phyloP scores from a whole-genome alignment of 2,888 invertebrate species.

The Apotomis capreana region DNA sequence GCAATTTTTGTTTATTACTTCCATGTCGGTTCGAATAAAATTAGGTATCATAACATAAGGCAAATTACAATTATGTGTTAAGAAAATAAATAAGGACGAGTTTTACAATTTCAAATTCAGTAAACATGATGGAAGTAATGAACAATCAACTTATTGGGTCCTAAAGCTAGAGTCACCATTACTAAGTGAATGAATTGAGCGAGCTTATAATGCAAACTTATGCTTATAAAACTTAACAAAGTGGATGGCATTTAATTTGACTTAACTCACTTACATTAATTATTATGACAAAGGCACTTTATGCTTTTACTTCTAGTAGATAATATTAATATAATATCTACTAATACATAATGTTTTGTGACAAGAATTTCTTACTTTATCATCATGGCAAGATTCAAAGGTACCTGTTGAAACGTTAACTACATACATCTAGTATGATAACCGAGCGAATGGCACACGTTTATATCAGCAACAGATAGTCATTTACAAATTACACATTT shows the following conservation, averaged over 20 bases:
- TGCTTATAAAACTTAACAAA: slow-evolving; percentile 82
- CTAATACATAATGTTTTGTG: slow-evolving; percentile 67
- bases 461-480: slow-evolving; percentile 67
- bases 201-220: slow-evolving; percentile 80
- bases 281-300: slow-evolving; percentile 80
- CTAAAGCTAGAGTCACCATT: slow-evolving; percentile 72
- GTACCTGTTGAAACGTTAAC: slow-evolving; percentile 81
- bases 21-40: slow-evolving; percentile 45
- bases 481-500: slow-evolving; percentile 59
- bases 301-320: slow-evolving; percentile 71
- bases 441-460: slow-evolving; percentile 81
- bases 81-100: slow-evolving; percentile 25
- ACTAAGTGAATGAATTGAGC: slow-evolving; percentile 81
- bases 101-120: slow-evolving; percentile 15
- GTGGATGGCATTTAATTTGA: slow-evolving; percentile 84
- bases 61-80: not conserved
- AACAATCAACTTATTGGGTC: slow-evolving; percentile 53
- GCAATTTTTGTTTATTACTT: slow-evolving; percentile 58
- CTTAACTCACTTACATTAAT: slow-evolving; percentile 81
- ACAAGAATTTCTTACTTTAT: slow-evolving; percentile 81
- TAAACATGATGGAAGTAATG: slow-evolving; percentile 59
- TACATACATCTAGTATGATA: slow-evolving; percentile 77
- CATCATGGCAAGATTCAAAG: slow-evolving; percentile 83
- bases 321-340: slow-evolving; percentile 59
- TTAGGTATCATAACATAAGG: not conserved